Conservation (phyloP, 2,113 vertebrate genomes). For the Hippoglossus stenolepis region DNA sequence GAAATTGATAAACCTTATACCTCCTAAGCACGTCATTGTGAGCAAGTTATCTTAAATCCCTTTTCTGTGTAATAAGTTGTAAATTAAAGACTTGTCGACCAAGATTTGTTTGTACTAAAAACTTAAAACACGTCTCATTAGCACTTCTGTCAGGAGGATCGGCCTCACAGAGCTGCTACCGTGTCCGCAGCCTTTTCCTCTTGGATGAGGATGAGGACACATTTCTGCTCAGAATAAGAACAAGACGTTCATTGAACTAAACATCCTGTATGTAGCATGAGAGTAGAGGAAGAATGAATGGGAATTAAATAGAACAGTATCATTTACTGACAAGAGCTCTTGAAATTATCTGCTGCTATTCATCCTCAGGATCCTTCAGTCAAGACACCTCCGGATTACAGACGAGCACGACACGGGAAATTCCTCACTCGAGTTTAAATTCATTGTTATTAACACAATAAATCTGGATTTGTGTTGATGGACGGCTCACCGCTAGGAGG, state of each 20-base stretch:
- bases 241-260: too few relatives aligned
- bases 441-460: conserved; percentile 13
- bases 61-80: too few relatives aligned
- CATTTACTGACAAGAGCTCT: not conserved
- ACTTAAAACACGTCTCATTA: not conserved
- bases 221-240: too few relatives aligned
- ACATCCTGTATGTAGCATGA: not conserved
- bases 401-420: conserved; percentile 5
- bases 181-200: too few relatives aligned
- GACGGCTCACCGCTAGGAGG: not conserved
- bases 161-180: too few relatives aligned
- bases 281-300: not conserved
- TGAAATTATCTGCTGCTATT: not conserved
- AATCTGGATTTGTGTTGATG: conserved; percentile 1
- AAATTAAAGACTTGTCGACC: too few relatives aligned
- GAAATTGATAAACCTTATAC: not conserved
- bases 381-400: not conserved
- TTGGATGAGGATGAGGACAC: too few relatives aligned
- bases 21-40: not conserved
- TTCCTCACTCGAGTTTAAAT: conserved; percentile 26
- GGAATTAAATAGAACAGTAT: not conserved
- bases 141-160: not conserved
- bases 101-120: too few relatives aligned
- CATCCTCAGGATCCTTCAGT: not conserved
- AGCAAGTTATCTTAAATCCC: too few relatives aligned